Conservation (phyloP, 2,797 vertebrate species). For the Phaenicophaeus curvirostris region DNA sequence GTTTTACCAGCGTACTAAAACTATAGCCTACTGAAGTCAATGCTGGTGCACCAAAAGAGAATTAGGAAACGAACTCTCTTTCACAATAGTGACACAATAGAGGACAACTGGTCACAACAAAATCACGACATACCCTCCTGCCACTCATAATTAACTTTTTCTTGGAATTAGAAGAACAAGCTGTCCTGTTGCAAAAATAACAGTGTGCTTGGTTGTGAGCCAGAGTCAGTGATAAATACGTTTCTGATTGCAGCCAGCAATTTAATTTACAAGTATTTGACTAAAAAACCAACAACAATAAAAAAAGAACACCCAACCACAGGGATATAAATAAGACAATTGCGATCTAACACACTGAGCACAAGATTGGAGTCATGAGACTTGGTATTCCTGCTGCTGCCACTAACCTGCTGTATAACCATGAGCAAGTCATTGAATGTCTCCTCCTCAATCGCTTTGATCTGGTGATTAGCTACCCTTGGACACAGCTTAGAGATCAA, state of each 20-base stretch:
- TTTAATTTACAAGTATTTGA: slow-evolving; percentile 38
- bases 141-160: neutral
- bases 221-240: slow-evolving; percentile 33
- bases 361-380: neutral
- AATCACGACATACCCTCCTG: slow-evolving; percentile 2
- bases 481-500: neutral
- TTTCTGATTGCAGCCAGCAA: slow-evolving; percentile 45
- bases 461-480: neutral
- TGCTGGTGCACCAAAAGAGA: neutral
- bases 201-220: slow-evolving; percentile 34
- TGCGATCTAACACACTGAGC: neutral
- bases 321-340: neutral
- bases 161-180: slow-evolving; percentile 10
- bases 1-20: neutral
- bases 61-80: neutral
- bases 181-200: slow-evolving; percentile 46
- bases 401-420: neutral
- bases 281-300: neutral
- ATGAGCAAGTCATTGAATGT: neutral
- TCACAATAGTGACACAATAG: neutral
- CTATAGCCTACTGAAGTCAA: neutral
- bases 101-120: neutral
- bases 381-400: neutral
- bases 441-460: neutral
- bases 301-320: neutral